These are phyloP conservation scores for Bhutanitis thaidina DNA, from an alignment of 2,888 invertebrate genomes.

Conservation along the genomic window DNA sequence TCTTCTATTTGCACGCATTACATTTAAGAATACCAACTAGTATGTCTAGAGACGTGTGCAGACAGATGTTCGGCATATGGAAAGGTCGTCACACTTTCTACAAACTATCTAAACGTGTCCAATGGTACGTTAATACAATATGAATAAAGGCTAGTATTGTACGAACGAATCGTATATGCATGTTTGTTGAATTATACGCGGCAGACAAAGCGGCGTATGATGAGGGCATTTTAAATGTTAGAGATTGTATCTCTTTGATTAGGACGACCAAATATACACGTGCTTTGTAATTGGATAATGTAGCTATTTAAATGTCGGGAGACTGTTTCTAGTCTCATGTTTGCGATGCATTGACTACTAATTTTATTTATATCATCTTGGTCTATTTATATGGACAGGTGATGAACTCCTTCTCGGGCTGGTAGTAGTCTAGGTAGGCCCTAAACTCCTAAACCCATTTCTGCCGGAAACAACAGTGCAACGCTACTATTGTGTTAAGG, in stretches of 20 bases:
- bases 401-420: too few species aligned
- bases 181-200: not conserved
- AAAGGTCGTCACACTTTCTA: conserved; percentile 47
- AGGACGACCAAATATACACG: not conserved
- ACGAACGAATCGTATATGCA: not conserved
- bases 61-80: conserved; percentile 46
- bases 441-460: too few species aligned
- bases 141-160: conserved; percentile 1
- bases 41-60: conserved; percentile 4
- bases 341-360: too few species aligned
- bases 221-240: not conserved
- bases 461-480: too few species aligned
- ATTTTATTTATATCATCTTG: too few species aligned
- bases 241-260: not conserved
- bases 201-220: conserved; percentile 15
- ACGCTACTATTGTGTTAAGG: too few species aligned
- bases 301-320: not conserved
- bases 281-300: not conserved
- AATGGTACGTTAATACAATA: conserved; percentile 5
- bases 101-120: conserved; percentile 21
- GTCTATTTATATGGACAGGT: too few species aligned
- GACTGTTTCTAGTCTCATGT: not conserved
- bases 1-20: conserved; percentile 1
- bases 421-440: too few species aligned
- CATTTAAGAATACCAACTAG: conserved; percentile 20